Base-by-base conservation (phyloP, 1,140 invertebrate species). In the Drosophila paulistorum region DNA sequence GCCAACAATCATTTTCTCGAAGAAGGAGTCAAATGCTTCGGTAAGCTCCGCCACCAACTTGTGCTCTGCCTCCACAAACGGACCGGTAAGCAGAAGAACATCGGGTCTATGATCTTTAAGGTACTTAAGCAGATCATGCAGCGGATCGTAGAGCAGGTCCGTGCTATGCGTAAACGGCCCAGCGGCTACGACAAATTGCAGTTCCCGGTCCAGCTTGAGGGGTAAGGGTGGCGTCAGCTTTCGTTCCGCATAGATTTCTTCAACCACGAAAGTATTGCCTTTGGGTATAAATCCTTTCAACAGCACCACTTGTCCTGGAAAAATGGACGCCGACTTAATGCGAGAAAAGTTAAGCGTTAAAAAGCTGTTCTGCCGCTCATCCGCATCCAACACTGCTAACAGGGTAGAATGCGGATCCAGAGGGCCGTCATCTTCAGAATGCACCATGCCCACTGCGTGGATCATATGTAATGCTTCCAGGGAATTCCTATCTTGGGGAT, bases 281-380 rank as follows among this genome's bases (percentile, higher is more conserved):
- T 94, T 94, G 1, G 94, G 94, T 91, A 97, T 96, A 1, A 93
- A 93, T 1, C 96, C 97, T 51, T 95, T 93, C 37, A 96, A 93
- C 1, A 95, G 95, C 9, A 97, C 94, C 20, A 97, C 94, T 94
- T 98, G 97, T 1, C 97, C 97, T 3, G 97, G 96, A 90, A 97
- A 98, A 10, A 98, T 89, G 0, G 96, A 95, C 81, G 95, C 97
- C 48, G 95, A 94, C 37, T 94, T 93, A 7, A 96, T 77, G 63
- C 94, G 93, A 30, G 92, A 93, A 4, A 96, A 92, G 86, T 96
- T 95, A 9, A 96, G 74, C 9, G 91, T 80, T 2, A 95, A 92
- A 9, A 89, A 90, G 80, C 92, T 79, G 57, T 79, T 79, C 4
- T 30, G 30, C 7, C 0, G 30, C 30, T 73, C 90, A 35, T 83